Percentiles rank a stretch among this genome's conserved stretches.
Evolutionary conservation across 2,113 vertebrate species (phyloP).

Genomic region (Gila orcuttii): DNA sequence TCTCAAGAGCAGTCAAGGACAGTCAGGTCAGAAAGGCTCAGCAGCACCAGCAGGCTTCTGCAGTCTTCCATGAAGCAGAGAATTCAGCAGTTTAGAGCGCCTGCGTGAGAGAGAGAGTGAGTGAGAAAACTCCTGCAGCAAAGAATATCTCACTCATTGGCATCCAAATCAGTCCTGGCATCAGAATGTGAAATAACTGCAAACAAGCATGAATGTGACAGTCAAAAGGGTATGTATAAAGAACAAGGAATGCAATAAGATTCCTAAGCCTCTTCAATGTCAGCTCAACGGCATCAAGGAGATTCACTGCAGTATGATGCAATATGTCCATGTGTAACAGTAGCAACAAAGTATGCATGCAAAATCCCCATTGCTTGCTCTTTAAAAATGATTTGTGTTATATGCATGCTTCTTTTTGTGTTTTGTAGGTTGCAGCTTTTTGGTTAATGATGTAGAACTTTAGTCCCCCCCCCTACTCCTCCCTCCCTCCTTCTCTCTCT

Average conservation of each 20-base stretch:
- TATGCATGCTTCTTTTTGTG: constrained; percentile 25
- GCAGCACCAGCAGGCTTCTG: constrained; percentile 60
- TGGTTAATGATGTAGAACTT: not conserved
- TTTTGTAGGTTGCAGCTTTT: constrained; percentile 23
- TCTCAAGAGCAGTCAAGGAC: constrained; percentile 55
- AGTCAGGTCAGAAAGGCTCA: constrained; percentile 61
- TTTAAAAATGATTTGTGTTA: constrained; percentile 23
- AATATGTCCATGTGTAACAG: constrained; percentile 24
- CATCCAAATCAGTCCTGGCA: constrained; percentile 13
- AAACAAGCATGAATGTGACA: not conserved
- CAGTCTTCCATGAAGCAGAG: constrained; percentile 61
- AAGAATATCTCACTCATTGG: constrained; percentile 30
- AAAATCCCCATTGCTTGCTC: not conserved
- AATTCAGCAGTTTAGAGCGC: constrained; percentile 56
- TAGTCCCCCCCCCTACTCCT: constrained; percentile 47
- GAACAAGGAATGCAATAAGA: not conserved
- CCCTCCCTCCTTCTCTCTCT: constrained; percentile 41
- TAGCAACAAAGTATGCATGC: not conserved
- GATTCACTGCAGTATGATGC: constrained; percentile 11
- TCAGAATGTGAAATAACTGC: not conserved
- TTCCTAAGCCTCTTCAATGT: constrained; percentile 45
- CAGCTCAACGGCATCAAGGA: constrained; percentile 1
- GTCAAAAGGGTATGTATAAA: not conserved
- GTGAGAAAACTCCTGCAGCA: constrained; percentile 15
- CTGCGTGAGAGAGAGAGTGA: constrained; percentile 22